These are phyloP conservation scores for Smittia sp. DNA, from an alignment of 2,888 invertebrate genomes.

Conservation along the genomic window DNA sequence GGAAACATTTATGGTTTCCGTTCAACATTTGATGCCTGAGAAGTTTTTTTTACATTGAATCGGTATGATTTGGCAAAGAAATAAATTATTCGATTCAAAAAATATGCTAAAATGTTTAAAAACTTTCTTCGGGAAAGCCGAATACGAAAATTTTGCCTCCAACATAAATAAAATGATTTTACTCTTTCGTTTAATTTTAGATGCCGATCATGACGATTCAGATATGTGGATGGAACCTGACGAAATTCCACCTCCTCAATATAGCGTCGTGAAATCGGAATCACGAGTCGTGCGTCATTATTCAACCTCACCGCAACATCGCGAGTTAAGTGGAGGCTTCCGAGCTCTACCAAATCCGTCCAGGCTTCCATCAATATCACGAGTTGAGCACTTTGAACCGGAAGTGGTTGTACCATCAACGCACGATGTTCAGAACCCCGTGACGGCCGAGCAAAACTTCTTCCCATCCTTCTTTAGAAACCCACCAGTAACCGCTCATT, in stretches of 20 bases:
- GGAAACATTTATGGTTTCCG: too few species aligned
- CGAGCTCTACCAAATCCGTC: conserved; percentile 32
- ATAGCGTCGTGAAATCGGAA: conserved; percentile 21
- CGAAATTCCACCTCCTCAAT: conserved; percentile 44
- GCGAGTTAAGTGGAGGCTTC: conserved; percentile 17
- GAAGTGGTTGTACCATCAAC: not conserved
- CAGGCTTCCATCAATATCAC: conserved; percentile 14
- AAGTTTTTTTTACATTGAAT: too few species aligned
- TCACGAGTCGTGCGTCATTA: conserved; percentile 31
- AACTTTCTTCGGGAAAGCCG: too few species aligned
- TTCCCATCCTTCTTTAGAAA: conserved; percentile 73
- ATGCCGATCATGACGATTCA: conserved; percentile 50
- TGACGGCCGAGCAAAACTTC: conserved; percentile 61
- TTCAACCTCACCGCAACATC: not conserved
- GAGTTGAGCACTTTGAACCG: not conserved
- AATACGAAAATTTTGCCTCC: too few species aligned
- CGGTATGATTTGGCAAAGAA: too few species aligned
- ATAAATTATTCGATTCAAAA: too few species aligned
- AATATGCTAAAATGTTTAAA: too few species aligned
- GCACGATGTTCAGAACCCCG: conserved; percentile 45
- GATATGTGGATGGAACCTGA: conserved; percentile 55
- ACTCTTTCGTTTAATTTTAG: too few species aligned
- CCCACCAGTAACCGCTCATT: conserved; percentile 59
- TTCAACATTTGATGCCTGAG: too few species aligned
- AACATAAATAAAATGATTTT: too few species aligned